A percentile compares a stretch with the other conserved stretches of the same genome.
phyloP scores from a whole-genome alignment of 2,113 vertebrate species.

The Octodon degus region DNA sequence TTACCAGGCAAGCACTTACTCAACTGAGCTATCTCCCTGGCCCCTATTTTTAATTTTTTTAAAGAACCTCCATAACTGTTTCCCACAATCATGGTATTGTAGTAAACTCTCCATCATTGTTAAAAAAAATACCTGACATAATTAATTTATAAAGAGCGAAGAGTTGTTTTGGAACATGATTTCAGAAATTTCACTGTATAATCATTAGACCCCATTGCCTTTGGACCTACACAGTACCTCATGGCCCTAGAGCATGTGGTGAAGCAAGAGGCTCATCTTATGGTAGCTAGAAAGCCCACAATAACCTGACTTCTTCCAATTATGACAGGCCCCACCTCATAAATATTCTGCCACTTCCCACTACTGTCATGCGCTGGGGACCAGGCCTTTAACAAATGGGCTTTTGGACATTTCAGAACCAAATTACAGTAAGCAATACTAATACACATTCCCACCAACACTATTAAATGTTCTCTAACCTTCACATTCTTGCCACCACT shows the following conservation, averaged over 20 bases:
- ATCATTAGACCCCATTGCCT: background rate
- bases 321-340: too few relatives aligned
- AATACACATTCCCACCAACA: too few relatives aligned
- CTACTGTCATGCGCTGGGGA: too few relatives aligned
- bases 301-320: too few relatives aligned
- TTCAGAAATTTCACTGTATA: background rate
- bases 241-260: background rate
- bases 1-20: too few relatives aligned
- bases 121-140: background rate
- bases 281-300: background rate
- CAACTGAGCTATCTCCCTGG: too few relatives aligned
- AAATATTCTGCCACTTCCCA: too few relatives aligned
- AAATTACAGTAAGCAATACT: too few relatives aligned
- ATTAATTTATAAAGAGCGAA: background rate
- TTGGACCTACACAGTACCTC: background rate
- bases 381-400: too few relatives aligned
- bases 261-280: background rate
- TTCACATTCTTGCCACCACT: too few relatives aligned
- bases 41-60: background rate
- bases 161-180: background rate
- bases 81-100: background rate
- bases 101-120: background rate
- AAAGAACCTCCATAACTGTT: background rate
- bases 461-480: too few relatives aligned
- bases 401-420: too few relatives aligned